Evolutionary conservation across 2,888 invertebrate species (phyloP).

Genomic region (Tenthredo notha): DNA sequence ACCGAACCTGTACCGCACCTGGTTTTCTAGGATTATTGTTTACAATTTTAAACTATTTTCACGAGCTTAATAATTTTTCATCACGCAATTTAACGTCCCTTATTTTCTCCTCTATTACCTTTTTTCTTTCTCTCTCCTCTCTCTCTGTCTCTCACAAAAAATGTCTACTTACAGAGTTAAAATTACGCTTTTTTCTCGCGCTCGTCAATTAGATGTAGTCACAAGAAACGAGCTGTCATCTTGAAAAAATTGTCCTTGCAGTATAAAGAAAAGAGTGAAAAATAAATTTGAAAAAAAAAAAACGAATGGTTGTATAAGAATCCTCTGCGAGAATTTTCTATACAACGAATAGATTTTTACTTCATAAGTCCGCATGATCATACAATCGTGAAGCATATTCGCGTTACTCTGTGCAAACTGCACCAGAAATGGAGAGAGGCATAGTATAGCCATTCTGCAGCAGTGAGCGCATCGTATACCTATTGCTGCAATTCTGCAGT

Average conservation of each 20-base stretch:
- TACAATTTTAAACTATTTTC: background rate
- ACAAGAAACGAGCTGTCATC: background rate
- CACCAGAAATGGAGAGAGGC: background rate
- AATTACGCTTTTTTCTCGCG: background rate
- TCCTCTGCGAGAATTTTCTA: background rate
- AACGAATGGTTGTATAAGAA: background rate
- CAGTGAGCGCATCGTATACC: slow-evolving; percentile 3
- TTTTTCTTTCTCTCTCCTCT: background rate
- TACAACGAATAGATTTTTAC: background rate
- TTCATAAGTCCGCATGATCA: background rate
- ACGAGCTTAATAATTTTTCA: background rate
- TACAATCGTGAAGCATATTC: background rate
- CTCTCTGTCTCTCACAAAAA: background rate
- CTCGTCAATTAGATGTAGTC: slow-evolving; percentile 2
- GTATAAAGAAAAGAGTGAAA: background rate
- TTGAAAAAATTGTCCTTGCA: background rate
- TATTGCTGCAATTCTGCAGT: background rate
- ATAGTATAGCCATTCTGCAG: background rate
- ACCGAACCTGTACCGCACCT: background rate
- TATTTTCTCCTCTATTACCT: background rate
- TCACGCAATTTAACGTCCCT: background rate
- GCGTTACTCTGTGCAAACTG: background rate
- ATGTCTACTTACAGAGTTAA: background rate
- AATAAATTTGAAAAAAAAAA: background rate
- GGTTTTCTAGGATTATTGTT: background rate